Evolutionary conservation across 2,113 vertebrate genomes (phyloP).

Genomic region (Pagrus major): DNA sequence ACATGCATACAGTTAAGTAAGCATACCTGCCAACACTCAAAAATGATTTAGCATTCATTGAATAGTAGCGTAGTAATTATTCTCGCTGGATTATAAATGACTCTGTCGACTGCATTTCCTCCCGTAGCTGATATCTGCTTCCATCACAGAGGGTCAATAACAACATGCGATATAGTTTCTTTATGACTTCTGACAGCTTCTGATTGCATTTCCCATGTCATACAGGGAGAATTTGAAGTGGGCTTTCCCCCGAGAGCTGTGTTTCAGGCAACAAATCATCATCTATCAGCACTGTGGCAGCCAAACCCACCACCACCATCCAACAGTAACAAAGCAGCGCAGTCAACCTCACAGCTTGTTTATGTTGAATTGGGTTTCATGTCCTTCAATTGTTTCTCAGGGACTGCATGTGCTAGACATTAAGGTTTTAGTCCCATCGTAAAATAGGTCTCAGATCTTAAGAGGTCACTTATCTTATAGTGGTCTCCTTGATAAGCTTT

Average conservation of each 20-base stretch:
- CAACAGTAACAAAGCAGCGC: slow-evolving; percentile 74
- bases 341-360: slow-evolving; percentile 58
- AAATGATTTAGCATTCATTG: slow-evolving; percentile 37
- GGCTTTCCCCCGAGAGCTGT: slow-evolving; percentile 52
- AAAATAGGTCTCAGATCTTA: slow-evolving; percentile 13
- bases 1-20: not conserved
- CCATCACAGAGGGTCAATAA: slow-evolving; percentile 60
- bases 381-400: slow-evolving; percentile 74
- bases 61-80: slow-evolving; percentile 49
- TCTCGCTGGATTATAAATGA: slow-evolving; percentile 39
- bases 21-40: slow-evolving; percentile 29
- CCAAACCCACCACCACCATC: slow-evolving; percentile 53
- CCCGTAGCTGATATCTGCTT: slow-evolving; percentile 44
- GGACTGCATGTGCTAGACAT: slow-evolving; percentile 10
- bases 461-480: slow-evolving; percentile 35
- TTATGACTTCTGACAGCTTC: slow-evolving; percentile 59
- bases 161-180: slow-evolving; percentile 30
- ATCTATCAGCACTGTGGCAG: slow-evolving; percentile 67
- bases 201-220: slow-evolving; percentile 75
- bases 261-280: slow-evolving; percentile 63
- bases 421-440: not conserved
- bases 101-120: slow-evolving; percentile 43
- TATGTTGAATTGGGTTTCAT: slow-evolving; percentile 56
- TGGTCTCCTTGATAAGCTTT: slow-evolving; percentile 44
- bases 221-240: slow-evolving; percentile 55